Percentiles rank a stretch among this genome's conserved stretches.
Evolutionary conservation across 1,140 invertebrate genomes (phyloP).

Genomic region (Papilio polytes): DNA sequence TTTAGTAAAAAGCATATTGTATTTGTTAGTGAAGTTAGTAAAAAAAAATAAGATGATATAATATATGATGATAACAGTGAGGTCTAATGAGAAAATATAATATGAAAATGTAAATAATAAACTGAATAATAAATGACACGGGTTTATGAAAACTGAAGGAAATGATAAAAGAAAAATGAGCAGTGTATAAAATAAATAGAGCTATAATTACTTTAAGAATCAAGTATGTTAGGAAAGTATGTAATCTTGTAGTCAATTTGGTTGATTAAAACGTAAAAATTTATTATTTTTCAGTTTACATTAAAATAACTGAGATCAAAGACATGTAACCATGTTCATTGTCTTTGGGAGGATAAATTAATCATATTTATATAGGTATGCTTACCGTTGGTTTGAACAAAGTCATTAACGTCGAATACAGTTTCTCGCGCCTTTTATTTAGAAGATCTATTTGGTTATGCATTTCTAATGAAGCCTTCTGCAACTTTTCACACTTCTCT

Average conservation of each 20-base stretch:
- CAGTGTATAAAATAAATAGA: not conserved
- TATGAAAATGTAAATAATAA: not conserved
- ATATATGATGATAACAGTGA: not conserved
- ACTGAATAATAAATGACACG: not conserved
- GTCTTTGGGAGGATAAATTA: not conserved
- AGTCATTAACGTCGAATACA: not conserved
- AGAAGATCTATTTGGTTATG: conserved; percentile 22
- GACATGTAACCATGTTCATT: not conserved
- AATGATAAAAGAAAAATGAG: not conserved
- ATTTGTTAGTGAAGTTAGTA: not conserved
- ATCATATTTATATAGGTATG: not conserved
- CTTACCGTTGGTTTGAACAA: conserved; percentile 28
- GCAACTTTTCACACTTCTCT: conserved; percentile 27
- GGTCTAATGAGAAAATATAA: not conserved
- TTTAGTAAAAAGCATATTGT: conserved; percentile 1
- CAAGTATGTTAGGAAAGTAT: not conserved
- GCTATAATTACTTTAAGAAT: not conserved
- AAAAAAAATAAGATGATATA: not conserved
- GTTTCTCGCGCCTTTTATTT: conserved; percentile 10
- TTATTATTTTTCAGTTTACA: not conserved
- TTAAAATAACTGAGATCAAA: not conserved
- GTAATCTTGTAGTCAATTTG: not conserved
- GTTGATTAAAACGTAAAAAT: not conserved
- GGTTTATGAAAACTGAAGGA: not conserved
- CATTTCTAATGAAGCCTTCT: conserved; percentile 2